A percentile compares a stretch with the other conserved stretches of the same genome.
phyloP scores from a whole-genome alignment of 1,140 invertebrate species.

The Platyura marginata region DNA sequence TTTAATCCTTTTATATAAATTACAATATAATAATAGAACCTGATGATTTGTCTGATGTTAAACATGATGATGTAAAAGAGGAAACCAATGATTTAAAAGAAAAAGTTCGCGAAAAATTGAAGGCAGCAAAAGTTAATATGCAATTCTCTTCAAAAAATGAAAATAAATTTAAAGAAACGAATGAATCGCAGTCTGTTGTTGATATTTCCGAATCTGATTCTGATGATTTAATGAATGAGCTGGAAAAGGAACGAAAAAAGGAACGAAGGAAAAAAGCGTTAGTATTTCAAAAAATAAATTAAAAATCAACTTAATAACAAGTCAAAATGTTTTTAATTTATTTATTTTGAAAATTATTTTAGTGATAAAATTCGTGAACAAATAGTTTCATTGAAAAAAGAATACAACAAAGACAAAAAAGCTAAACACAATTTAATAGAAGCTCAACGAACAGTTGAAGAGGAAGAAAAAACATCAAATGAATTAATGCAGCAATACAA shows the following conservation, averaged over 20 bases:
- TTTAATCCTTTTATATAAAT: no score
- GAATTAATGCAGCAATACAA: constrained; percentile 54
- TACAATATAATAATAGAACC: no score
- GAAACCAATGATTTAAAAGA: not conserved
- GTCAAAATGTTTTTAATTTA: constrained; percentile 1
- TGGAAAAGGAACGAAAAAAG: constrained; percentile 27
- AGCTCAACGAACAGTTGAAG: constrained; percentile 23
- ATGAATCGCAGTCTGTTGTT: constrained; percentile 21
- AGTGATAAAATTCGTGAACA: constrained; percentile 61
- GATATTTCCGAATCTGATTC: constrained; percentile 50
- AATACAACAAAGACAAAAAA: constrained; percentile 42
- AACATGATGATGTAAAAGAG: constrained; percentile 12
- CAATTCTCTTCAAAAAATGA: constrained; percentile 15
- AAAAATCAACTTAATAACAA: constrained; percentile 1
- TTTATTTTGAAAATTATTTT: constrained; percentile 7
- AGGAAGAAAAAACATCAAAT: constrained; percentile 27
- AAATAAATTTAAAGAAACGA: constrained; percentile 13
- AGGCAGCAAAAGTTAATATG: constrained; percentile 18
- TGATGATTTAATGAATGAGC: constrained; percentile 23
- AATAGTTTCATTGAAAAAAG: constrained; percentile 52
- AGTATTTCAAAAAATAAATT: constrained; percentile 10
- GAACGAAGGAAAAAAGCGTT: constrained; percentile 48
- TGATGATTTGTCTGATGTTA: not conserved
- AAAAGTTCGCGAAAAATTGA: constrained; percentile 11
- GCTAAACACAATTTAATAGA: constrained; percentile 25